A percentile compares a stretch with the other conserved stretches of the same genome.
Conservation (phyloP, 2,888 invertebrate genomes). For the Falcaria lacertinaria region DNA sequence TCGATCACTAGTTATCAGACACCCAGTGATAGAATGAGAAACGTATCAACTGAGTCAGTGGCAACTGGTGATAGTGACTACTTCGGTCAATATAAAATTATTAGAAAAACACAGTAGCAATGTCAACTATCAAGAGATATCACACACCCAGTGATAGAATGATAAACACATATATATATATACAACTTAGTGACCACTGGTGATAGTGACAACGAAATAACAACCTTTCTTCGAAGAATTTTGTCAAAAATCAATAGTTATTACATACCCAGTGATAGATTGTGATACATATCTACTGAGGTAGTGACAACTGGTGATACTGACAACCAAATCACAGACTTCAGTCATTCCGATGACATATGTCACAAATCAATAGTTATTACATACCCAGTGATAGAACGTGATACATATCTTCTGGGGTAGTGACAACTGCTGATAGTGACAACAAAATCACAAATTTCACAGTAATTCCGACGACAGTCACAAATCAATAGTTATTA, state of each 20-base stretch:
- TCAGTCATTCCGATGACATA: no score
- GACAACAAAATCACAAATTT: no score
- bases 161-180: slow-evolving; percentile 11
- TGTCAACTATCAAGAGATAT: slow-evolving; percentile 4
- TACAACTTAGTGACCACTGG: slow-evolving; percentile 13
- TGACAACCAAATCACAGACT: no score
- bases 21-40: slow-evolving; percentile 21
- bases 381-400: slow-evolving; percentile 17
- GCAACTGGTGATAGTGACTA: slow-evolving; percentile 1
- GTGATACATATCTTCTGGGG: slow-evolving; percentile 16
- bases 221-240: slow-evolving; percentile 1
- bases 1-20: slow-evolving; percentile 5
- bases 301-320: slow-evolving; percentile 4
- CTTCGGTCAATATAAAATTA: no score
- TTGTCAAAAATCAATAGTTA: slow-evolving; percentile 4
- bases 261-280: slow-evolving; percentile 19
- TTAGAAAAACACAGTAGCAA: no score
- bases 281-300: slow-evolving; percentile 14
- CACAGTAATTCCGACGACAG: no score
- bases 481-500: slow-evolving; percentile 2
- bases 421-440: slow-evolving; percentile 12
- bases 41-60: slow-evolving; percentile 19
- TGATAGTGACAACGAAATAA: not conserved
- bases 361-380: slow-evolving; percentile 4
- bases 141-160: slow-evolving; percentile 9